phyloP scores from a whole-genome alignment of 2,113 vertebrate species.

The Stercorarius parasiticus region DNA sequence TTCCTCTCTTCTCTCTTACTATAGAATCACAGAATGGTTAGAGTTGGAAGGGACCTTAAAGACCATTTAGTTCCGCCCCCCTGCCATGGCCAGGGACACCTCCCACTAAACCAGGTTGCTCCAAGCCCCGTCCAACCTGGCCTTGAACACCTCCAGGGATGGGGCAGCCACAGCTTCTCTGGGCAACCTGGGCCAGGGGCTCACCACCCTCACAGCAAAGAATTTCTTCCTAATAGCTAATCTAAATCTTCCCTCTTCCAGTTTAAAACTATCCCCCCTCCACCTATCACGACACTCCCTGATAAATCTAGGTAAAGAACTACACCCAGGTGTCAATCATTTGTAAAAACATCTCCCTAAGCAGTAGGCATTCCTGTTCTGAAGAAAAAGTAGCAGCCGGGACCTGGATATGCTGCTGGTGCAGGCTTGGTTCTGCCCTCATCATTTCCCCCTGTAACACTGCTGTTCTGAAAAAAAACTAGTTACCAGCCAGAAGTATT shows the following conservation, averaged over 20 bases:
- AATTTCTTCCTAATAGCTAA: not conserved
- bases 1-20: not conserved
- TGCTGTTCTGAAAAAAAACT: not conserved
- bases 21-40: not conserved
- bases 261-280: not conserved
- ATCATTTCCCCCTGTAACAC: not conserved
- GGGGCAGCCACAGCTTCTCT: no score
- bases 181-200: no score
- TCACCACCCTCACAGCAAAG: not conserved
- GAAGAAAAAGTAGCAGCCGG: not conserved
- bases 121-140: no score
- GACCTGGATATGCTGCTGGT: not conserved
- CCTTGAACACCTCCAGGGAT: not conserved
- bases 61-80: no score
- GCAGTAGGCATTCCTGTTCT: not conserved
- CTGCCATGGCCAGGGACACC: not conserved
- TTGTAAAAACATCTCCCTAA: not conserved
- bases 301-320: not conserved
- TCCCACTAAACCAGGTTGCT: not conserved
- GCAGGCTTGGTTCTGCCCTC: not conserved
- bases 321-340: not conserved
- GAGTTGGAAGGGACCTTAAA: not conserved
- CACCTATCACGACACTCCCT: not conserved
- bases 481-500: not conserved
- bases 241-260: not conserved